phyloP scores from a whole-genome alignment of 1,140 invertebrate genomes.

The Macrobrachium rosenbergii region DNA sequence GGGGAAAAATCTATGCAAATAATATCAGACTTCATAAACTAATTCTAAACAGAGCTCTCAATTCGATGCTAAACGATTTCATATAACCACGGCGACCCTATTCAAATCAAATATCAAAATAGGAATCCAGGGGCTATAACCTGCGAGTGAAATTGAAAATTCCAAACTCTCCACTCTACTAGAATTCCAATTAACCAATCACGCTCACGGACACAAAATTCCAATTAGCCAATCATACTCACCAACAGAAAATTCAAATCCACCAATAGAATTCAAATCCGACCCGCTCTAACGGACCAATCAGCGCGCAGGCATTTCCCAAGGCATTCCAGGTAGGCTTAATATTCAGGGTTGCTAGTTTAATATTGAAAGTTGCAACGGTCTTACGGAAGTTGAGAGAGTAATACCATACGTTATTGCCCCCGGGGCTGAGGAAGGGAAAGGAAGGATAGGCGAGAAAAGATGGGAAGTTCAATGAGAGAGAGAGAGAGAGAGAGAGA shows the following conservation, averaged over 20 bases:
- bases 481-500: no score
- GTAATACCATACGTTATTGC: slow-evolving; percentile 29
- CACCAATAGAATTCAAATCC: slow-evolving; percentile 17
- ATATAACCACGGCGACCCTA: no score
- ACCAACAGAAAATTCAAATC: slow-evolving; percentile 18
- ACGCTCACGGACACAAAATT: not conserved
- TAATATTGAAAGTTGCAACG: slow-evolving; percentile 31
- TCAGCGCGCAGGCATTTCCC: slow-evolving; percentile 28
- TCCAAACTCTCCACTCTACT: not conserved
- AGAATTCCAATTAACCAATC: not conserved
- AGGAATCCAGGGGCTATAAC: no score
- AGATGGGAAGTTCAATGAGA: no score
- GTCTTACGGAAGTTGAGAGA: slow-evolving; percentile 25
- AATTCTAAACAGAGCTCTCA: no score
- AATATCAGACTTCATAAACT: no score
- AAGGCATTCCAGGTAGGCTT: slow-evolving; percentile 33
- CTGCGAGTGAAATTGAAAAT: not conserved
- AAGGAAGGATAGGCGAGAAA: no score
- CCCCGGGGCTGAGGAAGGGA: not conserved
- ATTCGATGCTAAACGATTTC: no score
- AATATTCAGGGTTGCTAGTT: slow-evolving; percentile 17
- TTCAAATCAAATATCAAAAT: no score
- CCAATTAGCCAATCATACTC: slow-evolving; percentile 23
- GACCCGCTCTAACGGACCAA: slow-evolving; percentile 13
- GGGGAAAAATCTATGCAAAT: no score